phyloP scores from a whole-genome alignment of 2,797 vertebrate species.

The Craterocephalus amniculus region DNA sequence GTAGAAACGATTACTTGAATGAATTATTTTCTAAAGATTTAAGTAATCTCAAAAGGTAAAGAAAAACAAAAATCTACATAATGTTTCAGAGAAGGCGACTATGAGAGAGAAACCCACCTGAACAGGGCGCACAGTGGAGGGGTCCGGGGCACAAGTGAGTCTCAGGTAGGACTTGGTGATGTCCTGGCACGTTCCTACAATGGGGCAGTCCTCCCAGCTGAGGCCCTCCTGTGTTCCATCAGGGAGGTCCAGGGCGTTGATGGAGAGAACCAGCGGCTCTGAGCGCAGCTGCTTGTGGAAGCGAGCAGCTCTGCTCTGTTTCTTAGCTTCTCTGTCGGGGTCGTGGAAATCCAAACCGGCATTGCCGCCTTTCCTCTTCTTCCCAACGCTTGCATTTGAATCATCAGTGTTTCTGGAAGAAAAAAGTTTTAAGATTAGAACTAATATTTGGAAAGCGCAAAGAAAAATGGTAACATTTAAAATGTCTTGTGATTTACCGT shows the following conservation, averaged over 20 bases:
- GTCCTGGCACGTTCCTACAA: slow-evolving; percentile 91
- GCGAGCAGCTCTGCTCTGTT: slow-evolving; percentile 90
- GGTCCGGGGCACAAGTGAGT: slow-evolving; percentile 92
- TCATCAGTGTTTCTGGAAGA: slow-evolving; percentile 81
- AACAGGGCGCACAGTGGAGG: slow-evolving; percentile 90
- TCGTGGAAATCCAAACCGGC: slow-evolving; percentile 90
- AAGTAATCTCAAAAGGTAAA: background rate
- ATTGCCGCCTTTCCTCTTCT: slow-evolving; percentile 86
- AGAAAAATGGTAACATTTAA: background rate
- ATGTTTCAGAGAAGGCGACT: background rate
- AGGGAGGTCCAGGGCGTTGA: slow-evolving; percentile 81
- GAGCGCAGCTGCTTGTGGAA: slow-evolving; percentile 92
- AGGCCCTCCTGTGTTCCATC: slow-evolving; percentile 83
- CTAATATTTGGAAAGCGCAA: background rate
- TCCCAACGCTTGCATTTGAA: slow-evolving; percentile 58
- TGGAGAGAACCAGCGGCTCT: slow-evolving; percentile 90
- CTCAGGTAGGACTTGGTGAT: slow-evolving; percentile 93
- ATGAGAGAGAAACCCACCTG: slow-evolving; percentile 62
- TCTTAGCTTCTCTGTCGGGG: slow-evolving; percentile 92
- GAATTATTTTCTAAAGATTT: background rate
- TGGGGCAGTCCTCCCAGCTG: slow-evolving; percentile 94
- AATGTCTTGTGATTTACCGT: slow-evolving; percentile 69
- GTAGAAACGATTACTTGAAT: background rate
- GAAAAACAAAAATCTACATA: background rate
- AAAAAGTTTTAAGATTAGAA: background rate